These are phyloP conservation scores for Xylota sylvarum DNA, from an alignment of 2,888 invertebrate species.

Conservation along the genomic window DNA sequence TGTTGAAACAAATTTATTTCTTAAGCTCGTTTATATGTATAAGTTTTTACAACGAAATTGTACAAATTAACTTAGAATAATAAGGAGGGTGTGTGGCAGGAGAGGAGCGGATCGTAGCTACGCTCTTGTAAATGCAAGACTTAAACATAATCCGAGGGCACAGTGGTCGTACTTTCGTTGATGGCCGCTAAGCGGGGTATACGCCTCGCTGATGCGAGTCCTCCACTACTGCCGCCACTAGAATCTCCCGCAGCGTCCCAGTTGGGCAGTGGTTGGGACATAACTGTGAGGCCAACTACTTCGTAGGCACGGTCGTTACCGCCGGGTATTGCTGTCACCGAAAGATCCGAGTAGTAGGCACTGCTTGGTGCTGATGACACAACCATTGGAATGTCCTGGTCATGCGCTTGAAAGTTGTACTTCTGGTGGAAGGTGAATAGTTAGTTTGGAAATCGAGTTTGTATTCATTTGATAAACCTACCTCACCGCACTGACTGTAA, in stretches of 20 bases:
- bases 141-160: slow-evolving; percentile 87
- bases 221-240: slow-evolving; percentile 80
- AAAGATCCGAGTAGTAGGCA: slow-evolving; percentile 90
- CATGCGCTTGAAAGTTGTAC: slow-evolving; percentile 84
- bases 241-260: slow-evolving; percentile 83
- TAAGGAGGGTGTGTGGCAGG: slow-evolving; percentile 58
- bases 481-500: slow-evolving; percentile 86
- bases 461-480: slow-evolving; percentile 76
- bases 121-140: slow-evolving; percentile 44
- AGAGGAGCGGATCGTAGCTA: slow-evolving; percentile 29
- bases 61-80: slow-evolving; percentile 68
- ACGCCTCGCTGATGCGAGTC: slow-evolving; percentile 82
- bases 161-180: slow-evolving; percentile 86
- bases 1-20: slow-evolving; percentile 65
- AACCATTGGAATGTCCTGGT: slow-evolving; percentile 86
- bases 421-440: slow-evolving; percentile 79
- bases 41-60: slow-evolving; percentile 70
- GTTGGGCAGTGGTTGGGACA: slow-evolving; percentile 85
- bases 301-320: slow-evolving; percentile 87
- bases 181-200: slow-evolving; percentile 86
- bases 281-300: slow-evolving; percentile 86
- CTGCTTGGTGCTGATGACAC: slow-evolving; percentile 89
- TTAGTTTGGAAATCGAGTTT: neutral
- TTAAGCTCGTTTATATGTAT: slow-evolving; percentile 73
- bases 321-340: slow-evolving; percentile 85